A percentile compares a stretch with the other conserved stretches of the same genome.
phyloP scores from a whole-genome alignment of 2,888 invertebrate genomes.

The Pachliopta kotzebuea region DNA sequence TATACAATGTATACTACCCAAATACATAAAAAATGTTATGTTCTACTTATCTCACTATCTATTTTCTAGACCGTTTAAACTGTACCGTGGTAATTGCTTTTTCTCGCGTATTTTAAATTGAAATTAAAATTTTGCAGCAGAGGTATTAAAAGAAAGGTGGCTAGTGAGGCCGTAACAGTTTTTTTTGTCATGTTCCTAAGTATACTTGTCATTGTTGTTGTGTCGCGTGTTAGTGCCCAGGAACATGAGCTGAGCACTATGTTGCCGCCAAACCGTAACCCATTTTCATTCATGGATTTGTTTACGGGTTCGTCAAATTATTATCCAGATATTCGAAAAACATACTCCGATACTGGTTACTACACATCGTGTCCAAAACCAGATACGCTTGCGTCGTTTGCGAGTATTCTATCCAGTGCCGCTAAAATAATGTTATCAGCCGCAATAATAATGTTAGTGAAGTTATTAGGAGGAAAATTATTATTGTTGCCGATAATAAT shows the following conservation, averaged over 20 bases:
- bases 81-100: conserved; percentile 55
- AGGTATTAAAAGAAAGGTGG: conserved; percentile 64
- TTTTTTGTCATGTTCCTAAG: conserved; percentile 62
- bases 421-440: conserved; percentile 73
- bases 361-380: conserved; percentile 61
- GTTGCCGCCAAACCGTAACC: conserved; percentile 46
- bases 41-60: conserved; percentile 17
- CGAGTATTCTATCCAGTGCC: conserved; percentile 65
- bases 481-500: conserved; percentile 63
- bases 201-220: conserved; percentile 57
- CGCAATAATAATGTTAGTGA: conserved; percentile 63
- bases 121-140: conserved; percentile 70
- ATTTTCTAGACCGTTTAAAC: conserved; percentile 43
- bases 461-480: conserved; percentile 65
- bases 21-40: background rate
- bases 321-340: conserved; percentile 61
- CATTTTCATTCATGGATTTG: conserved; percentile 62
- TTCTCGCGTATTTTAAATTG: conserved; percentile 56
- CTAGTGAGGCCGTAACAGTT: conserved; percentile 67
- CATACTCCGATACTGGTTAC: conserved; percentile 54
- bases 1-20: background rate
- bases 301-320: conserved; percentile 64
- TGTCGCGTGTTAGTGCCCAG: conserved; percentile 51
- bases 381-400: conserved; percentile 63
- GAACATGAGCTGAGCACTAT: conserved; percentile 60